Evolutionary conservation across 2,888 invertebrate genomes (phyloP).

Genomic region (Monoplex corrugatus): DNA sequence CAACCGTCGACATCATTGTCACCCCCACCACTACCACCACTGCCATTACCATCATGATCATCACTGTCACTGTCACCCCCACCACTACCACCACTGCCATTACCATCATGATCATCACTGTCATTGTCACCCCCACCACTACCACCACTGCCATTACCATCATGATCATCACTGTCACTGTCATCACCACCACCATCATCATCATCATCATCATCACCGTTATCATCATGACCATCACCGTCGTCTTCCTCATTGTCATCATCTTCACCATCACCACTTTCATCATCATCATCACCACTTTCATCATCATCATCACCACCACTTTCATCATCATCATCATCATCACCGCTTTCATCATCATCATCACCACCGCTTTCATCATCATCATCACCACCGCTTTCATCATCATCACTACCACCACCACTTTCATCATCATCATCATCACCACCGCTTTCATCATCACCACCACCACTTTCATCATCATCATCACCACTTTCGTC

Average conservation of each 20-base stretch:
- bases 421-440: neutral
- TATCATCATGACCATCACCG: neutral
- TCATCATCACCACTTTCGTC: too few relatives aligned
- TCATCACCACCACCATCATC: neutral
- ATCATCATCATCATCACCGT: neutral
- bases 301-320: neutral
- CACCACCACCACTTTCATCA: too few relatives aligned
- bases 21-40: too few relatives aligned
- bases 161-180: neutral
- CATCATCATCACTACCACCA: neutral
- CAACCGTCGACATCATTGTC: neutral
- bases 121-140: too few relatives aligned
- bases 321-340: neutral
- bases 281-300: neutral
- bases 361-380: neutral
- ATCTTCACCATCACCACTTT: neutral
- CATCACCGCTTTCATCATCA: neutral
- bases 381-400: neutral
- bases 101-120: neutral
- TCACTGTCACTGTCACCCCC: neutral
- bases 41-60: neutral
- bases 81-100: neutral
- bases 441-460: too few relatives aligned
- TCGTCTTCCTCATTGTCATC: neutral
- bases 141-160: neutral